Evolutionary conservation across 1,140 invertebrate species (phyloP).

Genomic region (Monochamus saltuarius): DNA sequence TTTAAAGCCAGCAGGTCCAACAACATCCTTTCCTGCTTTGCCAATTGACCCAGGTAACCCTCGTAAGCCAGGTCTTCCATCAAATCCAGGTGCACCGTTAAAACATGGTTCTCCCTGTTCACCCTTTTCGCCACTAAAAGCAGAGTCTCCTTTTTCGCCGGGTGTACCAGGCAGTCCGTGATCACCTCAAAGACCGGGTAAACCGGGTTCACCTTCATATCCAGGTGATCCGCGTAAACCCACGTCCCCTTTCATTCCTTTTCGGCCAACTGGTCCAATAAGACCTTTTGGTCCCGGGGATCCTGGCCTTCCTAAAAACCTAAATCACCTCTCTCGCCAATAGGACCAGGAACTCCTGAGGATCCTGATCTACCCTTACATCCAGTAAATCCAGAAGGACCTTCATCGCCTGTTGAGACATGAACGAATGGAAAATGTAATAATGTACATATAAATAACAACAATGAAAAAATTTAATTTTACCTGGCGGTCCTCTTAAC

Average conservation of each 20-base stretch:
- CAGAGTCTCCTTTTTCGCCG: slow-evolving; percentile 59
- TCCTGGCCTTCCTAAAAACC: slow-evolving; percentile 56
- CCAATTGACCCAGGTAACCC: slow-evolving; percentile 30
- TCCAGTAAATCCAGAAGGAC: slow-evolving; percentile 52
- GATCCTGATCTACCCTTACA: slow-evolving; percentile 60
- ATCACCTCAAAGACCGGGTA: slow-evolving; percentile 57
- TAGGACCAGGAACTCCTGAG: slow-evolving; percentile 36
- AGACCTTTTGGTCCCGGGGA: slow-evolving; percentile 57
- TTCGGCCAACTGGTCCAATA: slow-evolving; percentile 61
- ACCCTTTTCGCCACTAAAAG: slow-evolving; percentile 68
- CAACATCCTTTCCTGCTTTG: slow-evolving; percentile 8
- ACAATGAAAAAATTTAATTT: background rate
- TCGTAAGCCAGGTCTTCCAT: slow-evolving; percentile 43
- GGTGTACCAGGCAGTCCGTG: slow-evolving; percentile 55
- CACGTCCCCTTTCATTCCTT: slow-evolving; percentile 58
- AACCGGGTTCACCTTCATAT: slow-evolving; percentile 58
- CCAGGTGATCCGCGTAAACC: slow-evolving; percentile 66
- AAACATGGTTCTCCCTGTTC: slow-evolving; percentile 62
- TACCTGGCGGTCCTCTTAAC: slow-evolving; percentile 59
- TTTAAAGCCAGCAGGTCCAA: slow-evolving; percentile 36
- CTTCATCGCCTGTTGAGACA: slow-evolving; percentile 59
- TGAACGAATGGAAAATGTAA: background rate
- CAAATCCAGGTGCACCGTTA: slow-evolving; percentile 54
- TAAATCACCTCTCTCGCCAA: slow-evolving; percentile 56
- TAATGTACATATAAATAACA: slow-evolving; percentile 1